Conservation (phyloP, 2,113 vertebrate genomes). For the Parotia lawesii region DNA sequence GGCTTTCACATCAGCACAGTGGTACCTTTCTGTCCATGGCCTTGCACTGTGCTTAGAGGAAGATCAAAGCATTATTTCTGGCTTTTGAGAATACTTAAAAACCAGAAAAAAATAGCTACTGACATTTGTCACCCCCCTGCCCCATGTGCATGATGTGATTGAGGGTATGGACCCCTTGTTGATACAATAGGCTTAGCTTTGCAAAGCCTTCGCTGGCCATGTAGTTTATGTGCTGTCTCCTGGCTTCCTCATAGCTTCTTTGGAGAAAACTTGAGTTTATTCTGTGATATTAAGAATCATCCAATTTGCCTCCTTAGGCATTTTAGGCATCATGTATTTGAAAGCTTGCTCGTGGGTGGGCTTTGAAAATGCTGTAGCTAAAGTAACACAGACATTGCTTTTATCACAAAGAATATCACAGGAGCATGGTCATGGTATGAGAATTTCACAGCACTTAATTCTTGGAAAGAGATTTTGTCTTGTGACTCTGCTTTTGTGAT, state of each 20-base stretch:
- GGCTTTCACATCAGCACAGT: rapidly evolving
- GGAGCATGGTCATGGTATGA: background rate
- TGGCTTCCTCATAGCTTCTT: background rate
- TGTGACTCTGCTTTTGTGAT: background rate
- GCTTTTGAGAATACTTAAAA: background rate
- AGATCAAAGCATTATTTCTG: background rate
- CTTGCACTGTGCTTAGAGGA: background rate
- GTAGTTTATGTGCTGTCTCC: background rate
- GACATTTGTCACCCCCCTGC: rapidly evolving
- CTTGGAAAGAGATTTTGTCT: background rate
- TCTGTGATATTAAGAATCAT: background rate
- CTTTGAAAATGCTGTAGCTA: background rate
- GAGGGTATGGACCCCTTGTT: background rate
- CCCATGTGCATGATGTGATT: background rate
- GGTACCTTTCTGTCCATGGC: background rate
- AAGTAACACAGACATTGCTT: rapidly evolving
- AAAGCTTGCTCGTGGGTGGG: background rate
- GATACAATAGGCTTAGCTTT: background rate
- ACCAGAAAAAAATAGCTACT: rapidly evolving
- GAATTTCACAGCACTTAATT: background rate
- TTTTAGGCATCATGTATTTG: background rate
- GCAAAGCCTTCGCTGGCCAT: background rate
- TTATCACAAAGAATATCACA: background rate
- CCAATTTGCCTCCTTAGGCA: background rate
- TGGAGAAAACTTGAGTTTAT: background rate